Conservation (phyloP, 1,140 invertebrate species). For the Ceratitis capitata region DNA sequence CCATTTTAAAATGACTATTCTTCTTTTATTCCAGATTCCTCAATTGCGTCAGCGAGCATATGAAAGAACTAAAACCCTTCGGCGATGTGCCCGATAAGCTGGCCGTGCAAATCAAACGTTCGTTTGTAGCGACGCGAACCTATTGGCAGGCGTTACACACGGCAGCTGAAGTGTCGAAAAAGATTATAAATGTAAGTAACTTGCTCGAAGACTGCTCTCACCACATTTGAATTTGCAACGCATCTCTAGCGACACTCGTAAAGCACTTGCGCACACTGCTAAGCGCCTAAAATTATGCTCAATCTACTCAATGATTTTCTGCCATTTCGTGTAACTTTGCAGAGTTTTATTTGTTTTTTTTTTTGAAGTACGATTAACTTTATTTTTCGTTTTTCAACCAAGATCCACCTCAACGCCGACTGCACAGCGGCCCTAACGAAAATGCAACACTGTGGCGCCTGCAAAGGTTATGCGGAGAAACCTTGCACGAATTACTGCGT, state of each 20-base stretch:
- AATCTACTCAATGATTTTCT: no score
- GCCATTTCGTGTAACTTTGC: no score
- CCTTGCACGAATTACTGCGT: slow-evolving; percentile 89
- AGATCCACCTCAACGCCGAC: slow-evolving; percentile 71
- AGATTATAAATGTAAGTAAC: slow-evolving; percentile 79
- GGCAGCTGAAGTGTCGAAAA: slow-evolving; percentile 84
- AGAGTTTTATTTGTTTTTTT: no score
- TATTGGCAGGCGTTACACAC: slow-evolving; percentile 89
- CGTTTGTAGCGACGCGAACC: slow-evolving; percentile 92
- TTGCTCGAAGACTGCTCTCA: neutral
- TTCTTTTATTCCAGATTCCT: slow-evolving; percentile 72
- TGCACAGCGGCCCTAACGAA: slow-evolving; percentile 82
- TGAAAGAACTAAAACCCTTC: slow-evolving; percentile 93
- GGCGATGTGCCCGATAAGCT: slow-evolving; percentile 93
- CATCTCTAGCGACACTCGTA: no score
- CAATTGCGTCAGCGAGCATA: slow-evolving; percentile 87
- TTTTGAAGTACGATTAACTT: neutral
- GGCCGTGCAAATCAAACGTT: slow-evolving; percentile 85
- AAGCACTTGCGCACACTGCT: no score
- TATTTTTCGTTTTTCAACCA: neutral
- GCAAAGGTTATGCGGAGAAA: slow-evolving; percentile 76
- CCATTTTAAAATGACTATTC: neutral
- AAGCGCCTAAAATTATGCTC: neutral
- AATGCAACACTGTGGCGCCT: slow-evolving; percentile 88
- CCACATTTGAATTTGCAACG: no score